A percentile compares a stretch with the other conserved stretches of the same genome.
Evolutionary conservation across 2,797 vertebrate species (phyloP).

Genomic region (Sebastes matsubarae): DNA sequence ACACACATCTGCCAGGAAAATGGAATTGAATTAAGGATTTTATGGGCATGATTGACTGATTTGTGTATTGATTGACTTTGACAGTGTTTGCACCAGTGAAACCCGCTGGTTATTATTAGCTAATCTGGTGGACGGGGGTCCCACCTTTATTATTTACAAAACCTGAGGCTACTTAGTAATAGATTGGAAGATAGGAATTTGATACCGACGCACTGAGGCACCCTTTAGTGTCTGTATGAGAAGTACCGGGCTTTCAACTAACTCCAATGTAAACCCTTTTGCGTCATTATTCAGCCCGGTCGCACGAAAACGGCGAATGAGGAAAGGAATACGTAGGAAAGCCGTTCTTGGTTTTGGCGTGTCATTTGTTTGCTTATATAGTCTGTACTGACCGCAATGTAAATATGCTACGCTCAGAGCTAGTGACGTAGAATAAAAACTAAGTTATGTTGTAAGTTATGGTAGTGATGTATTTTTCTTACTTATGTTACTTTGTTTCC

Average conservation of each 20-base stretch:
- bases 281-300: background rate
- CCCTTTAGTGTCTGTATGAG: background rate
- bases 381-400: no score
- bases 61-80: background rate
- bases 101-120: background rate
- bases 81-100: background rate
- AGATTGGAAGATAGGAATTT: background rate
- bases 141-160: no score
- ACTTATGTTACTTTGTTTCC: no score
- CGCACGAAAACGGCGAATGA: no score
- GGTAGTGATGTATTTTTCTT: rapidly evolving
- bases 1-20: constrained; percentile 12
- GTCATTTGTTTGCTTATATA: no score
- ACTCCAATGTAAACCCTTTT: rapidly evolving
- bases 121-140: background rate
- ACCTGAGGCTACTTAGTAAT: no score
- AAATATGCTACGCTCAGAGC: no score
- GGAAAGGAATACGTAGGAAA: no score
- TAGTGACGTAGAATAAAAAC: no score
- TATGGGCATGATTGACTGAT: background rate
- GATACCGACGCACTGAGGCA: background rate
- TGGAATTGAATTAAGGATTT: constrained; percentile 17
- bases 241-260: background rate
- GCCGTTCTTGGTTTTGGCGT: no score
- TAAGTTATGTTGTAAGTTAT: no score